Evolutionary conservation across 2,113 vertebrate genomes (phyloP).

Genomic region (Anoura caudifer): DNA sequence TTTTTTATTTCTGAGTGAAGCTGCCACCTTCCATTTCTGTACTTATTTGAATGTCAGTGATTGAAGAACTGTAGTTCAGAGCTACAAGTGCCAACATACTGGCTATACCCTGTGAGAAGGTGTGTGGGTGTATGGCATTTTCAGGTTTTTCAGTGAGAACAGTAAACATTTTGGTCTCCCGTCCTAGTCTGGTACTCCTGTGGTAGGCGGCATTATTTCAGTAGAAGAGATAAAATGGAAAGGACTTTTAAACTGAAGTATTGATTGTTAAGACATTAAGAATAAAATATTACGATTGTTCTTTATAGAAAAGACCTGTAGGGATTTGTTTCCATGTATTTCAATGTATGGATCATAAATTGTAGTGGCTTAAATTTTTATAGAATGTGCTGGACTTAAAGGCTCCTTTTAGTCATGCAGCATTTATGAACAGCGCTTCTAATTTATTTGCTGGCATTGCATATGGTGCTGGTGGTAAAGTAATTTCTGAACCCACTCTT

Average conservation of each 20-base stretch:
- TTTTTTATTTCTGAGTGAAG: constrained; percentile 73
- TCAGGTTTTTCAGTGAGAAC: constrained; percentile 75
- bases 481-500: neutral
- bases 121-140: constrained; percentile 79
- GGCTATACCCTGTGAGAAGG: constrained; percentile 71
- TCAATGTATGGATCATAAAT: neutral
- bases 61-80: constrained; percentile 75
- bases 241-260: constrained; percentile 49
- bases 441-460: neutral
- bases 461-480: neutral
- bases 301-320: neutral
- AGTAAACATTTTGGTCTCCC: constrained; percentile 64
- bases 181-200: constrained; percentile 76
- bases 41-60: constrained; percentile 81
- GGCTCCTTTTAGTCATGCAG: neutral
- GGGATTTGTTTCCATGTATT: neutral
- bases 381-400: neutral
- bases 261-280: constrained; percentile 77
- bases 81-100: constrained; percentile 75
- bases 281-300: constrained; percentile 42
- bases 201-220: constrained; percentile 58
- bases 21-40: constrained; percentile 77
- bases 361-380: neutral
- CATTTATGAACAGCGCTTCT: constrained; percentile 29
- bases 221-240: constrained; percentile 64